Conservation (phyloP, 2,797 vertebrate species). For the Manis crassicaudata region DNA sequence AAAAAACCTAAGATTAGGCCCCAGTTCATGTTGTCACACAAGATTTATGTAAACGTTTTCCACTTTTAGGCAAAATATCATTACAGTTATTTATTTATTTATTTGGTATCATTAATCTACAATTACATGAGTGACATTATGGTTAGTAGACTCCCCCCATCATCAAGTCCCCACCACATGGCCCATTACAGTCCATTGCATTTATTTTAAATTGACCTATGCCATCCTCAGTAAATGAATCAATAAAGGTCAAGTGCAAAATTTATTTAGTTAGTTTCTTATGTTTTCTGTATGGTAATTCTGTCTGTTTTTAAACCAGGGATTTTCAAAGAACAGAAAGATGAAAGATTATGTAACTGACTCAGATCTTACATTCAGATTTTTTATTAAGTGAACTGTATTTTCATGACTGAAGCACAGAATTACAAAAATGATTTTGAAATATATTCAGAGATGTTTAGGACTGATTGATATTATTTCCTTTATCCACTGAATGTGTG, state of each 20-base stretch:
- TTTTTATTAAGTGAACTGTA: neutral
- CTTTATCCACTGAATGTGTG: neutral
- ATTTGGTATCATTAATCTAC: too few species aligned
- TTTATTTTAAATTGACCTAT: neutral
- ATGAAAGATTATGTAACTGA: neutral
- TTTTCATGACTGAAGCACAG: neutral
- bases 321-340: slow-evolving; percentile 7
- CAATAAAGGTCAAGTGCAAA: neutral
- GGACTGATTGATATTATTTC: neutral
- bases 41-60: neutral
- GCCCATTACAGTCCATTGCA: neutral
- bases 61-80: neutral
- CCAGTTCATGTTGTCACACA: neutral
- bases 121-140: too few species aligned
- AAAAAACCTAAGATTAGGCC: neutral
- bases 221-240: neutral
- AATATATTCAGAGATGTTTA: slow-evolving; percentile 37
- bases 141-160: too few species aligned
- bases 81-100: neutral
- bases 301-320: slow-evolving; percentile 28
- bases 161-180: too few species aligned
- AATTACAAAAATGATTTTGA: slow-evolving; percentile 12
- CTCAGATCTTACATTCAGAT: neutral
- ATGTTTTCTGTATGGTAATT: neutral
- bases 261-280: neutral